Conservation (phyloP, 2,888 invertebrate genomes). For the Agriopis leucophaearia region DNA sequence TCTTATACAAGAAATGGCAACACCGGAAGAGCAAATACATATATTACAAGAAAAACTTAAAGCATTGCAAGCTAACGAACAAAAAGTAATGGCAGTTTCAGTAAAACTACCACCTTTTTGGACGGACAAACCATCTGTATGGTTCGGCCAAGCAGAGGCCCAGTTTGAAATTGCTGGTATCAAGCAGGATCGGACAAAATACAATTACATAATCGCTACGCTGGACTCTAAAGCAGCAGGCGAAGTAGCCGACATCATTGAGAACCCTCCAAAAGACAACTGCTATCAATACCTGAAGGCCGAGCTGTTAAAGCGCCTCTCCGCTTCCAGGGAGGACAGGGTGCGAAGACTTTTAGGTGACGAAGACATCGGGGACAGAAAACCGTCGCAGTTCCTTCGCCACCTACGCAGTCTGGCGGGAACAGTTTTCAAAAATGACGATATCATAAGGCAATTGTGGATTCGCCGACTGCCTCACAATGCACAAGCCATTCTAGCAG, state of each 20-base stretch:
- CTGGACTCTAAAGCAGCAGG: neutral
- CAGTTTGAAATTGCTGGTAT: neutral
- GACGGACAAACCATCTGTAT: neutral
- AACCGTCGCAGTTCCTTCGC: neutral
- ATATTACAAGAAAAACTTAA: neutral
- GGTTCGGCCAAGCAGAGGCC: neutral
- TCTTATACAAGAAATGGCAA: too few species aligned
- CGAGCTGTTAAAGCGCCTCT: neutral
- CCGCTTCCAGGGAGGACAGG: neutral
- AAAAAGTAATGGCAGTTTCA: constrained; percentile 14
- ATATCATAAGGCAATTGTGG: neutral
- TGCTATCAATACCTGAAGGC: neutral
- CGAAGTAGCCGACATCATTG: neutral
- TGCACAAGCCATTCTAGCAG: neutral
- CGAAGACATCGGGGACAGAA: neutral
- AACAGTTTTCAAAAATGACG: neutral
- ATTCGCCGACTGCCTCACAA: neutral
- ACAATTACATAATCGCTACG: neutral
- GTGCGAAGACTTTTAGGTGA: neutral
- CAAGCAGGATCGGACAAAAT: neutral
- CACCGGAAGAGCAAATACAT: neutral
- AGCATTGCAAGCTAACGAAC: neutral
- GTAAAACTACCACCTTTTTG: neutral
- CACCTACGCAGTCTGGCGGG: neutral
- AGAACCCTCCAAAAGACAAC: neutral